Evolutionary conservation across 2,888 invertebrate genomes (phyloP).

Genomic region (Troides oblongomaculatus): DNA sequence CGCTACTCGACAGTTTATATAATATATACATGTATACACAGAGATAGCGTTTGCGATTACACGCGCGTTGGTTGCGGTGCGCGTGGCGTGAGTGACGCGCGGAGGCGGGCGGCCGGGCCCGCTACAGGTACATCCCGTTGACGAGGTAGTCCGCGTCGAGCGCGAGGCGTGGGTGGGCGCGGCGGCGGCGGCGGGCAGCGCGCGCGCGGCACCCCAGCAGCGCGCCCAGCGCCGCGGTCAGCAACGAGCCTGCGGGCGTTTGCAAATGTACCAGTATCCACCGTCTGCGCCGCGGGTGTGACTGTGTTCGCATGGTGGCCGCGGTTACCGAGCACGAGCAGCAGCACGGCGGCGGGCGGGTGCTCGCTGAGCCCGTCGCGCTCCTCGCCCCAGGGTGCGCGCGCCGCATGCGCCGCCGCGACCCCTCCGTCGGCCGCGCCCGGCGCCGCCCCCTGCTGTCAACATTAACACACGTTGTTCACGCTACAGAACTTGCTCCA

Average conservation of each 20-base stretch:
- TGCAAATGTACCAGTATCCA: no score
- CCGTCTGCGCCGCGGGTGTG: no score
- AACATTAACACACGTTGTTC: no score
- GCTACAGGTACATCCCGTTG: slow-evolving; percentile 97
- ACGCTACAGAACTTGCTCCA: no score
- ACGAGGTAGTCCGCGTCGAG: slow-evolving; percentile 98
- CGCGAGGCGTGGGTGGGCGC: slow-evolving; percentile 88
- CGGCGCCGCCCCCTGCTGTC: no score
- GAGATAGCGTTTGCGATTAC: no score
- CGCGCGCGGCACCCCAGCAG: slow-evolving; percentile 91
- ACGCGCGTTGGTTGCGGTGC: background rate
- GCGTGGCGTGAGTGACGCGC: no score
- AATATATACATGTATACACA: no score
- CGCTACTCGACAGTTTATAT: no score
- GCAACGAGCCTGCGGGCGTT: slow-evolving; percentile 82
- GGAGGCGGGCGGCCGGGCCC: background rate
- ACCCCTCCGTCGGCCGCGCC: slow-evolving; percentile 26
- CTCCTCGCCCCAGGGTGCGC: slow-evolving; percentile 60
- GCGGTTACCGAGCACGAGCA: slow-evolving; percentile 84
- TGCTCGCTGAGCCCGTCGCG: slow-evolving; percentile 84
- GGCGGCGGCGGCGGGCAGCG: slow-evolving; percentile 88
- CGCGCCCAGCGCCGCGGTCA: slow-evolving; percentile 89
- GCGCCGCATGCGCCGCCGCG: slow-evolving; percentile 22
- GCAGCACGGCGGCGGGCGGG: slow-evolving; percentile 89
- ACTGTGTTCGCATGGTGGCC: background rate